Evolutionary conservation across 2,113 vertebrate species (phyloP).

Genomic region (Leiothrix lutea): DNA sequence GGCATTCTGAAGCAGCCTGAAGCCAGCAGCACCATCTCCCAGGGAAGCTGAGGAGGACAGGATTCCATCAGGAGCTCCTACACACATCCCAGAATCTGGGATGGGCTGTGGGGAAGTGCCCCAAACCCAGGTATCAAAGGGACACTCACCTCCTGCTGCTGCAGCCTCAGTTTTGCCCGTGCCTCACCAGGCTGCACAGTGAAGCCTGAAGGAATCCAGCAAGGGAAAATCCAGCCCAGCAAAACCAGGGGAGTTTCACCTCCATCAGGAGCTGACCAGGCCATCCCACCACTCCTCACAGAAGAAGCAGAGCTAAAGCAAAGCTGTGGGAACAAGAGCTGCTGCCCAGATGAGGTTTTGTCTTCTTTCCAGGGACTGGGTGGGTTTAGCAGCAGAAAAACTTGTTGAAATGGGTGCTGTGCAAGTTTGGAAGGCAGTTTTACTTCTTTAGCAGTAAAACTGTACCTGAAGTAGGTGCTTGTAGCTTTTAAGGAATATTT

Average conservation of each 20-base stretch:
- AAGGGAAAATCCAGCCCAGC: neutral
- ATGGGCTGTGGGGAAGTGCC: neutral
- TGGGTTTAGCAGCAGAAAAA: neutral
- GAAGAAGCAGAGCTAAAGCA: neutral
- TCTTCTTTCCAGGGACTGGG: neutral
- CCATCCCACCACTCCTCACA: rapidly evolving
- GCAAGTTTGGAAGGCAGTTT: neutral
- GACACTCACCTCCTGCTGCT: neutral
- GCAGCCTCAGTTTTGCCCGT: neutral
- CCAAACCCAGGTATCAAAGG: neutral
- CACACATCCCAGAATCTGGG: neutral
- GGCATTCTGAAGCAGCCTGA: neutral
- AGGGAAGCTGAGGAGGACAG: neutral
- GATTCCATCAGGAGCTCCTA: neutral
- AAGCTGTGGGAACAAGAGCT: neutral
- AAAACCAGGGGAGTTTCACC: neutral
- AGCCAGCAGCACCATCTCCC: neutral
- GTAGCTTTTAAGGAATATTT: neutral
- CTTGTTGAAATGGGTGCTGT: neutral
- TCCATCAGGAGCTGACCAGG: neutral
- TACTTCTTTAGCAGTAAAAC: neutral
- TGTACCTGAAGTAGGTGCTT: neutral
- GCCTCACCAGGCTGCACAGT: neutral
- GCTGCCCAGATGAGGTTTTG: neutral
- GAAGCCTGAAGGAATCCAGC: neutral